Evolutionary conservation across 2,888 invertebrate genomes (phyloP).

Genomic region (Eristalis tenax): DNA sequence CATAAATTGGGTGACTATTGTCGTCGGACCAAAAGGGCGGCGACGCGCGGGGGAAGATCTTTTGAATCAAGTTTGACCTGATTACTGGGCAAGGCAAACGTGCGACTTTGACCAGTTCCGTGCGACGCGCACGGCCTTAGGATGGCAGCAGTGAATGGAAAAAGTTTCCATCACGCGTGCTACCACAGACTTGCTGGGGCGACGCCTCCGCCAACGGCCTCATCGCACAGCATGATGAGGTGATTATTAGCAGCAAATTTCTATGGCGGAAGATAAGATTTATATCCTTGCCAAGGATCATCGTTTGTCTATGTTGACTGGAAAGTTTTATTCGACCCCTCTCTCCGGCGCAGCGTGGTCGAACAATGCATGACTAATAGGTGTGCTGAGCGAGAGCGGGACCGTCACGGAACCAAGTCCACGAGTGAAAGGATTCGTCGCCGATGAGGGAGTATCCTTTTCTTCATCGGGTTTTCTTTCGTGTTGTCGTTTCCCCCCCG

Average conservation of each 20-base stretch:
- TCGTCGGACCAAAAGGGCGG: conserved; percentile 25
- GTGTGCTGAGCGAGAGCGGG: conserved; percentile 21
- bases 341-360: background rate
- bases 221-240: conserved; percentile 47
- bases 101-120: conserved; percentile 21
- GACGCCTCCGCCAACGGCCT: background rate
- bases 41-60: conserved; percentile 16
- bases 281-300: conserved; percentile 53
- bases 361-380: conserved; percentile 65
- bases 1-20: conserved; percentile 61
- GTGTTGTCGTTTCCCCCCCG: background rate
- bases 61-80: conserved; percentile 63
- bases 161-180: conserved; percentile 38
- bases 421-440: conserved; percentile 42
- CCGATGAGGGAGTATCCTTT: background rate
- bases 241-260: conserved; percentile 67
- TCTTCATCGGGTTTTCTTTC: conserved; percentile 2
- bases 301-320: conserved; percentile 57
- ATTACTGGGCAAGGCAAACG: conserved; percentile 54
- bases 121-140: too few species aligned
- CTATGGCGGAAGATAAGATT: conserved; percentile 58
- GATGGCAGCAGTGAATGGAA: background rate
- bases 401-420: background rate
- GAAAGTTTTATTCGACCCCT: conserved; percentile 33
- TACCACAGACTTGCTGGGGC: background rate